Evolutionary conservation across 2,113 vertebrate species (phyloP), one percentile per base, ranked within the genome.

Genomic region (Tiliqua scincoides): DNA sequence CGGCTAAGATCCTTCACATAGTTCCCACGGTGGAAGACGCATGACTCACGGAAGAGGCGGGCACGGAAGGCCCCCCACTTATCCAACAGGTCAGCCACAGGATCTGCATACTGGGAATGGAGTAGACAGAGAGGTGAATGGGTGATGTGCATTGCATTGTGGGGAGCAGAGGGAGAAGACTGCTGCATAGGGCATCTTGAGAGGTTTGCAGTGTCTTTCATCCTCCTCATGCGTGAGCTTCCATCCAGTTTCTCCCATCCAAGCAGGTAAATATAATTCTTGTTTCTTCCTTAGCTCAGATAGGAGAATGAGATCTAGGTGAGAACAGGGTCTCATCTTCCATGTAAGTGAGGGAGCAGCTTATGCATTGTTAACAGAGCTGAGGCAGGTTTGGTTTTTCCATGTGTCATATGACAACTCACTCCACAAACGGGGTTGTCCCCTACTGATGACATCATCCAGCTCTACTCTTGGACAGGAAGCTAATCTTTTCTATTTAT

Each of bases 1-100:
- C 98, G 97, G 94, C 99, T 99, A 93, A 99, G 96, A 89, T 99
- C 99, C 94, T 99, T 99, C 5, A 99, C 98, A 0, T 99, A 99
- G 94, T 99, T 99, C 71, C 99, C 99, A 0, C 97, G 97, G 91
- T 99, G 99, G 95, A 99, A 99, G 85, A 99, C 99, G 0, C 99
- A 99, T 0, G 99, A 98, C 89, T 99, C 99, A 18, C 99, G 96
- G 92, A 99, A 99, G 32, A 99, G 98, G 0, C 99, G 98, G 20
- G 97, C 96, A 2, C 97, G 96, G 91, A 99, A 99, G 35, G 98
- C 98, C 0, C 98, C 98, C 96, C 98, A 98, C 87, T 98, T 98
- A 94, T 99, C 99, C 97, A 99, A 91, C 88, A 99, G 95, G 89
- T 99, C 99, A 0, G 98, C 98, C 61, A 99, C 99, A 0, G 99